These are phyloP conservation scores for Pteronura brasiliensis DNA, from an alignment of 2,113 vertebrate genomes.

Conservation along the genomic window DNA sequence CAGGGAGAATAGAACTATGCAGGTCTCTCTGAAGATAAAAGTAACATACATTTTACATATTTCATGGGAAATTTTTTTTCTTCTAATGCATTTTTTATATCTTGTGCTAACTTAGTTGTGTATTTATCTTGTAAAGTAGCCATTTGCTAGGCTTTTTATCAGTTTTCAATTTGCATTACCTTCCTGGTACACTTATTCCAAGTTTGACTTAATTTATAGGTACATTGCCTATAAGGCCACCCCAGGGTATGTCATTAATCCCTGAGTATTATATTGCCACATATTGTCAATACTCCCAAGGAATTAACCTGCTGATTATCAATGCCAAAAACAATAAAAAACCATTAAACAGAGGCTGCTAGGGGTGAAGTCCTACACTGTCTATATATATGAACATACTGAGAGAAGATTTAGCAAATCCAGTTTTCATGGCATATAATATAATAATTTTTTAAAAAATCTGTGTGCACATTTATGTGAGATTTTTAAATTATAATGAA, in stretches of 20 bases:
- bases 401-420: neutral
- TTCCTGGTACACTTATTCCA: neutral
- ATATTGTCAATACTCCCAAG: neutral
- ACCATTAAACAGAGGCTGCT: fast-evolving
- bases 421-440: neutral
- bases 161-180: neutral
- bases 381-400: neutral
- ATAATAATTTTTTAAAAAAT: conserved; percentile 15
- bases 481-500: neutral
- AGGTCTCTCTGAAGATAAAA: neutral
- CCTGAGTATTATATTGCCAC: neutral
- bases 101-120: neutral
- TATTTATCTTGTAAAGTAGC: conserved; percentile 54
- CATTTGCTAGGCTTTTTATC: neutral
- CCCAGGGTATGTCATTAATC: neutral
- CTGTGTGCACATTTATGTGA: fast-evolving
- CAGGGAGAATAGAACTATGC: neutral
- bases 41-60: neutral
- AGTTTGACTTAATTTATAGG: neutral
- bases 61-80: neutral
- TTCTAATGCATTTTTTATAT: conserved; percentile 48
- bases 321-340: neutral
- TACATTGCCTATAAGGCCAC: neutral
- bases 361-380: fast-evolving
- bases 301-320: conserved; percentile 32